Evolutionary conservation across 2,797 vertebrate genomes (phyloP).

Genomic region (Odontamblyopus lacepedii): DNA sequence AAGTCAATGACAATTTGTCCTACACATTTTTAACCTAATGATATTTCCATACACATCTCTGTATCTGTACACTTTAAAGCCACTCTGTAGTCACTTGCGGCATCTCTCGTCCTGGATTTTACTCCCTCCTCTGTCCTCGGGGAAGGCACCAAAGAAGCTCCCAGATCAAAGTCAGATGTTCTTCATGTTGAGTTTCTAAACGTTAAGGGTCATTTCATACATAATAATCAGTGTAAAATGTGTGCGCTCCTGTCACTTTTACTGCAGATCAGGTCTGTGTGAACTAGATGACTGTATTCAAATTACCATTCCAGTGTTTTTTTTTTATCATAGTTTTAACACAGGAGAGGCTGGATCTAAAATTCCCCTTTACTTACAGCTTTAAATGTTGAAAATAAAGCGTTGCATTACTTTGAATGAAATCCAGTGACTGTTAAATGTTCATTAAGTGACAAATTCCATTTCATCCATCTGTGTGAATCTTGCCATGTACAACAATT

Average conservation of each 20-base stretch:
- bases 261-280: conserved; percentile 1
- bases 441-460: no score
- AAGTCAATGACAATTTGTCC: neutral
- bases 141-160: conserved; percentile 27
- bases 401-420: no score
- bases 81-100: conserved; percentile 46
- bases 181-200: conserved; percentile 36
- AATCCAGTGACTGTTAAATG: no score
- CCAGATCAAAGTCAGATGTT: conserved; percentile 29
- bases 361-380: neutral
- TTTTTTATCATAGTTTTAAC: neutral
- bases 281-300: neutral
- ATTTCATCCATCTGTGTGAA: neutral
- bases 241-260: neutral
- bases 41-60: conserved; percentile 36
- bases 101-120: conserved; percentile 51
- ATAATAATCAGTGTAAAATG: conserved; percentile 26
- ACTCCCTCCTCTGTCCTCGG: conserved; percentile 38
- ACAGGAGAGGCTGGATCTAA: neutral
- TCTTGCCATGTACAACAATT: neutral
- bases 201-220: conserved; percentile 24
- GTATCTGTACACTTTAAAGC: conserved; percentile 27
- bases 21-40: conserved; percentile 3
- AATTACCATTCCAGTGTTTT: neutral
- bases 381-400: no score